phyloP scores from a whole-genome alignment of 2,888 invertebrate species.

The Apeira syringaria region DNA sequence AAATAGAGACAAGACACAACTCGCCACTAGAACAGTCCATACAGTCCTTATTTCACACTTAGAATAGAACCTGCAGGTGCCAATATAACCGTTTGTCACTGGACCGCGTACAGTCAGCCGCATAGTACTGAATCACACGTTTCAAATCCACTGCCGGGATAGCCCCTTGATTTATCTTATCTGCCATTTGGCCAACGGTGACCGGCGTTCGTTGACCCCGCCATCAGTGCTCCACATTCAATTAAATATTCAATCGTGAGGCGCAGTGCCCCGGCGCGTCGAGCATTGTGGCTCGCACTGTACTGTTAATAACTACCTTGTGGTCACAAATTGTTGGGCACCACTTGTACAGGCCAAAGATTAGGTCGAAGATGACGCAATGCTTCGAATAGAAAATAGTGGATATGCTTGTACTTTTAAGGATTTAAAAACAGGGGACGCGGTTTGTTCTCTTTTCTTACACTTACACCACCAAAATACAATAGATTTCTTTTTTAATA shows the following conservation, averaged over 20 bases:
- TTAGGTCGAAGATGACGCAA: not conserved
- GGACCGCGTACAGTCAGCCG: conserved; percentile 7
- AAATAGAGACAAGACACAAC: too few species aligned
- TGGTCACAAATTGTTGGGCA: conserved; percentile 38
- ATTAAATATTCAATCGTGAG: conserved; percentile 72
- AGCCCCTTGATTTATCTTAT: conserved; percentile 35
- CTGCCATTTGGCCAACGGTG: conserved; percentile 24
- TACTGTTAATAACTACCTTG: conserved; percentile 56
- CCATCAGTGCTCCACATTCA: conserved; percentile 57
- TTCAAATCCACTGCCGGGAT: conserved; percentile 5
- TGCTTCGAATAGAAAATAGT: too few species aligned
- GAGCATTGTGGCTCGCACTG: conserved; percentile 45
- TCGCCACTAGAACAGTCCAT: too few species aligned
- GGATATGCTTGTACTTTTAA: too few species aligned
- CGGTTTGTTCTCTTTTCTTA: too few species aligned
- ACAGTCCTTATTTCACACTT: too few species aligned
- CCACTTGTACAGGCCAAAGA: conserved; percentile 21
- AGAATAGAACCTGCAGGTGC: not conserved
- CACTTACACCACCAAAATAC: too few species aligned
- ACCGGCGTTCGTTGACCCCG: conserved; percentile 45
- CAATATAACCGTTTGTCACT: conserved; percentile 32
- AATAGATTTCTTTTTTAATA: too few species aligned
- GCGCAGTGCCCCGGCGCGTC: conserved; percentile 46
- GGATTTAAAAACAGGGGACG: too few species aligned
- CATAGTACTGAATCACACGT: conserved; percentile 13